Evolutionary conservation across 2,113 vertebrate genomes (phyloP).

Genomic region (Pheucticus melanocephalus): DNA sequence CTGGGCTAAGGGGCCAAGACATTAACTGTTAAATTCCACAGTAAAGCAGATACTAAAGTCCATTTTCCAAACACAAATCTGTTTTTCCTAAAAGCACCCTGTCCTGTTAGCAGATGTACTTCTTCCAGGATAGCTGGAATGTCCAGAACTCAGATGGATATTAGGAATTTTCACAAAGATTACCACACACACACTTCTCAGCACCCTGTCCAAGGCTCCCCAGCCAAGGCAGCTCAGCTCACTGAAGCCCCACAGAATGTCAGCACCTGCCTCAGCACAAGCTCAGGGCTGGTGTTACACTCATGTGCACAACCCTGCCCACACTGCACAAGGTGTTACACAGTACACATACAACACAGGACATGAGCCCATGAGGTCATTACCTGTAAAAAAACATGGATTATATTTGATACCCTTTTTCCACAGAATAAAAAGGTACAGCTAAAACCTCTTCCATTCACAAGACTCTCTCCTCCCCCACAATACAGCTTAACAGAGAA

Average conservation of each 20-base stretch:
- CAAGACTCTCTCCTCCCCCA: not conserved
- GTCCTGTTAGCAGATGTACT: not conserved
- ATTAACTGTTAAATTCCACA: not conserved
- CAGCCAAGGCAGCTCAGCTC: not conserved
- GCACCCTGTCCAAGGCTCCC: not conserved
- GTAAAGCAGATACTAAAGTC: not conserved
- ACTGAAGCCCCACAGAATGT: not conserved
- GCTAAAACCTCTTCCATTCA: not conserved
- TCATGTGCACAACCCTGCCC: not conserved
- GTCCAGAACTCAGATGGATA: not conserved
- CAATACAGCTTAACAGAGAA: not conserved
- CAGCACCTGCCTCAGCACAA: not conserved
- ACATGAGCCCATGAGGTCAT: not conserved
- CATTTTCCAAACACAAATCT: not conserved
- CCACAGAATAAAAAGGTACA: not conserved
- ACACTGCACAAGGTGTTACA: not conserved
- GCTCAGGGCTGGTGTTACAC: not conserved
- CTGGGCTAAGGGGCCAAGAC: not conserved
- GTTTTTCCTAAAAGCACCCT: not conserved
- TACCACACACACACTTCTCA: not conserved
- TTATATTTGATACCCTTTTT: not conserved
- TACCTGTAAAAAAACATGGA: not conserved
- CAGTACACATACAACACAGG: fast-evolving
- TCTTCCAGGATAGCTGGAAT: not conserved
- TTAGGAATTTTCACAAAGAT: not conserved